Conservation (phyloP, 2,888 invertebrate species). For the Synergus laeviventris region DNA sequence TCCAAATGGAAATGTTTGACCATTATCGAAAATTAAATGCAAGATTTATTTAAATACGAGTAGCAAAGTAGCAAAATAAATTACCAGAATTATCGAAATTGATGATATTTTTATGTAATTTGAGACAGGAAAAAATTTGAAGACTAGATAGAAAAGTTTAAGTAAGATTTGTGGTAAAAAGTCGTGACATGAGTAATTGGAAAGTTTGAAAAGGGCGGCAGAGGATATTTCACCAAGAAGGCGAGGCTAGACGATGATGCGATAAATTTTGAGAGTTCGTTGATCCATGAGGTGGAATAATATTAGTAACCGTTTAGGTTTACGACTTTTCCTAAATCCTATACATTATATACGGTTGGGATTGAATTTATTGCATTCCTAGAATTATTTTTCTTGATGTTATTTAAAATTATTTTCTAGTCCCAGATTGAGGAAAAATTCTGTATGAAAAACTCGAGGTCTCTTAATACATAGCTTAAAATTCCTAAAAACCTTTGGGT, state of each 20-base stretch:
- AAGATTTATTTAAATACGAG: neutral
- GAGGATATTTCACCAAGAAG: neutral
- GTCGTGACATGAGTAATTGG: slow-evolving; percentile 19
- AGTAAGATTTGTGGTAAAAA: slow-evolving; percentile 23
- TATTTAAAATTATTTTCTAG: too few relatives aligned
- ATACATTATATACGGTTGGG: too few relatives aligned
- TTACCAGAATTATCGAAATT: too few relatives aligned
- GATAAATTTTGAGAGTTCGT: slow-evolving; percentile 9
- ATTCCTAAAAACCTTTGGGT: neutral
- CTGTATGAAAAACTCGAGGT: neutral
- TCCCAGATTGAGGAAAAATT: too few relatives aligned
- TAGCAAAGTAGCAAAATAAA: too few relatives aligned
- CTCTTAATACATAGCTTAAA: too few relatives aligned
- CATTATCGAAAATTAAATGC: neutral
- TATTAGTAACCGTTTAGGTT: neutral
- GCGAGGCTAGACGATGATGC: slow-evolving; percentile 5
- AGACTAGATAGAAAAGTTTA: neutral
- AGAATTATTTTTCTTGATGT: too few relatives aligned
- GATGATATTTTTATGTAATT: neutral
- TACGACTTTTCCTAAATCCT: neutral
- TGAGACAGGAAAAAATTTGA: neutral
- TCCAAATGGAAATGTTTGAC: neutral
- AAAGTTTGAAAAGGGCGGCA: slow-evolving; percentile 25
- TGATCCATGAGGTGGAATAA: slow-evolving; percentile 14
- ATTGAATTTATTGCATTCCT: too few relatives aligned